phyloP scores from a whole-genome alignment of 2,113 vertebrate species.

The Scomber scombrus region DNA sequence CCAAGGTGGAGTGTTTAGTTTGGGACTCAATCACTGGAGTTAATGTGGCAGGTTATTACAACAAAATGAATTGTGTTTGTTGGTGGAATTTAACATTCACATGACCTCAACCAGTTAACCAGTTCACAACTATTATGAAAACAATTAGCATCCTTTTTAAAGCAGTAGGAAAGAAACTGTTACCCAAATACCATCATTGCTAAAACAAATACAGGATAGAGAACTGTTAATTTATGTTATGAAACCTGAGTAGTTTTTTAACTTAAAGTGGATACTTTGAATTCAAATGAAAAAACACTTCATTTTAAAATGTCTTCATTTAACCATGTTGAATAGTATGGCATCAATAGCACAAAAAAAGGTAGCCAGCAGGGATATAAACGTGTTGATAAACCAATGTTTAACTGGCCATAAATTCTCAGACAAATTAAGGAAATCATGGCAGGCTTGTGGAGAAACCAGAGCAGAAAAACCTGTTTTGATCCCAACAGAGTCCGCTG shows the following conservation, averaged over 20 bases:
- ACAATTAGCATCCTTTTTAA: neutral
- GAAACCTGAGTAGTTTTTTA: neutral
- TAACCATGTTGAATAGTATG: neutral
- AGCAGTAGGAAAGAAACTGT: too few species aligned
- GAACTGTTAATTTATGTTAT: neutral
- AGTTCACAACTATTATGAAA: neutral
- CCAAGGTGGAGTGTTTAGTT: conserved; percentile 10
- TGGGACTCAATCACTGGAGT: conserved; percentile 7
- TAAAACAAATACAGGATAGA: conserved; percentile 12
- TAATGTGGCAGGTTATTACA: neutral
- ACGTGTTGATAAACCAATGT: neutral
- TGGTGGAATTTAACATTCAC: neutral
- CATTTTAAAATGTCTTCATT: neutral
- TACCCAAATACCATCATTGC: conserved; percentile 13
- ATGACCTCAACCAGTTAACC: neutral
- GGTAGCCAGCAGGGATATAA: neutral
- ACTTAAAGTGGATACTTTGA: neutral
- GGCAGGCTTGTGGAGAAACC: conserved; percentile 2
- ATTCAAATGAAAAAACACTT: neutral
- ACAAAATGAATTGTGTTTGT: neutral
- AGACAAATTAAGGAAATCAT: conserved; percentile 26
- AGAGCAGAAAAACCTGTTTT: conserved; percentile 26
- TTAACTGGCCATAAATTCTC: neutral
- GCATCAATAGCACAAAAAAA: neutral
- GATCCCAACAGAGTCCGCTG: neutral